Evolutionary conservation across 2,888 invertebrate genomes (phyloP).

Genomic region (Octonoba sinensis): DNA sequence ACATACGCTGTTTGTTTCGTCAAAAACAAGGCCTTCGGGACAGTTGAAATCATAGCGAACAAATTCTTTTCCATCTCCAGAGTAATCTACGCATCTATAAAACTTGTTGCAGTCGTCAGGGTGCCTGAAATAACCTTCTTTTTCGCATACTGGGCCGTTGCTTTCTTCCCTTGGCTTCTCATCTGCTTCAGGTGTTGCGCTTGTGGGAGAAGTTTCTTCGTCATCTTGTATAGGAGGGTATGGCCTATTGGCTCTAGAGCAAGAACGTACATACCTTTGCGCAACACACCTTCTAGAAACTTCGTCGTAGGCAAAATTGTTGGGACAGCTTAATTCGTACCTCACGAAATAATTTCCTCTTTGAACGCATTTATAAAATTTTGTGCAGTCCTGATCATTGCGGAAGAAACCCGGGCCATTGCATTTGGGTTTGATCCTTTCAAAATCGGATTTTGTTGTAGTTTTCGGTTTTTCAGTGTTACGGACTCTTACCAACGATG

Average conservation of each 20-base stretch:
- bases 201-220: constrained; percentile 19
- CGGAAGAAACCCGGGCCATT: constrained; percentile 41
- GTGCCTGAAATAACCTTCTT: constrained; percentile 66
- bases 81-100: constrained; percentile 85
- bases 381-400: constrained; percentile 56
- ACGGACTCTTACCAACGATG: neutral
- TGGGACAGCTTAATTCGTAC: constrained; percentile 56
- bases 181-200: neutral
- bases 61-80: constrained; percentile 77
- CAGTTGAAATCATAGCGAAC: constrained; percentile 83
- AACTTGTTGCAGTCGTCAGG: constrained; percentile 74
- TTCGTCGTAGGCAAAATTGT: constrained; percentile 47
- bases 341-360: constrained; percentile 26
- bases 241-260: constrained; percentile 3
- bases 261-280: constrained; percentile 19
- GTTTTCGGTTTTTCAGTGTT: constrained; percentile 19
- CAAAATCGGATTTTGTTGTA: constrained; percentile 9
- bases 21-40: constrained; percentile 83
- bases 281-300: constrained; percentile 27
- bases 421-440: constrained; percentile 15
- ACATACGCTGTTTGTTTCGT: constrained; percentile 75
- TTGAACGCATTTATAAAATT: constrained; percentile 59
- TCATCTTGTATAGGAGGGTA: constrained; percentile 39
- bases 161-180: neutral
- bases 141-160: constrained; percentile 35